Base-by-base conservation (phyloP, 2,113 vertebrate genomes). In the Burhinus bistriatus region DNA sequence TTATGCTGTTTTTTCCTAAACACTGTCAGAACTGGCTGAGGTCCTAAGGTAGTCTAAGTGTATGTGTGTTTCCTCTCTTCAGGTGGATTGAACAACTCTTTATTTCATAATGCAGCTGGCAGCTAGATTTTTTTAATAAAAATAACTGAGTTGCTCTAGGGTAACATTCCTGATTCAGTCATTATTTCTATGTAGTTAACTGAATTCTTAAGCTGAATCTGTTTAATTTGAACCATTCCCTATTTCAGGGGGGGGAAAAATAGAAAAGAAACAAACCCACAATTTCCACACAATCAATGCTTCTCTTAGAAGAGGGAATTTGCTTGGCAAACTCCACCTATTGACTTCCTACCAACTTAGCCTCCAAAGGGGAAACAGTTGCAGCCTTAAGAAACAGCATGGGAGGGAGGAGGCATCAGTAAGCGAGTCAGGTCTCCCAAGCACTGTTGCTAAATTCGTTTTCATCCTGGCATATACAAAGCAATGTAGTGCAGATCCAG, bases 111-210 rank as follows among this genome's bases (percentile, higher is more conserved):
- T 38, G n/a, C 42, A 79, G 32, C 20, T 1, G 2, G 9, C 18
- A 68, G 19, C 6, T 82, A 64, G 5, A 82, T 38, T 52, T 79
- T 92, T 84, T 61, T 11, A 66, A 85, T 71, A 78, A 76, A 96
- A 96, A 49, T 90, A 82, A 45, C 15, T 25, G 40, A 23, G 27
- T 64, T 91, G 54, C 47, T 81, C 20, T 75, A 75, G 10, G 36
- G 34, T 78, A 73, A 83, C 64, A 58, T 95, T 95, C 78, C 73
- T 80, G 16, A 66, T 11, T 95, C 27, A 62, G 45, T 29, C 54
- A 73, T 92, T 83, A 64, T 77, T 73, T 83, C 87, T 23, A 75
- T 29, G 19, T 84, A 79, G 68, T 93, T 85, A 93, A 95, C 66
- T 38, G 80, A 95, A 96, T 95, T 71, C 22, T 90, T 6, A 62